These are phyloP conservation scores for Drosophila nikananu DNA, from an alignment of 1,140 invertebrate genomes.

Conservation along the genomic window DNA sequence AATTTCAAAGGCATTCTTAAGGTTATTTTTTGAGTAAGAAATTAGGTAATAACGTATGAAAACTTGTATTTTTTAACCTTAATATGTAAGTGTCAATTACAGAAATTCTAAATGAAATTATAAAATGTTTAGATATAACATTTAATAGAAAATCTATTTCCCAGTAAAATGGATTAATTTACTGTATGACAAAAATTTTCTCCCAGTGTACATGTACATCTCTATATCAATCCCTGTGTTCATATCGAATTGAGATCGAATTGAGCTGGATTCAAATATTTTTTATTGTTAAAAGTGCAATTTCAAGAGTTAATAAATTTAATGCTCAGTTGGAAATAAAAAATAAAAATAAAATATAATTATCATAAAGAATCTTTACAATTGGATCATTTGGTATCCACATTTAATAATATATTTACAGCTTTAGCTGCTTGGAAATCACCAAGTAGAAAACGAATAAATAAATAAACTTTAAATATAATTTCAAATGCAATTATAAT, in stretches of 20 bases:
- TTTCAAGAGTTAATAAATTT: background rate
- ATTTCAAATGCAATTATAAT: background rate
- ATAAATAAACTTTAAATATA: background rate
- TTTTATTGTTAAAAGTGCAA: background rate
- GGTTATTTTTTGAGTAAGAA: too few relatives aligned
- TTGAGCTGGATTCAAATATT: constrained; percentile 8
- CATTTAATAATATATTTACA: background rate
- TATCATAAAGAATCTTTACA: background rate
- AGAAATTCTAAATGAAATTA: too few relatives aligned
- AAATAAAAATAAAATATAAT: background rate
- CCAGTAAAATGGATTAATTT: background rate
- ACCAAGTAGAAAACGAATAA: background rate
- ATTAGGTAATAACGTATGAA: too few relatives aligned
- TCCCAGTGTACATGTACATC: constrained; percentile 14
- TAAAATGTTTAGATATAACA: too few relatives aligned
- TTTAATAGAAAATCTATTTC: background rate
- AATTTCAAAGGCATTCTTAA: too few relatives aligned
- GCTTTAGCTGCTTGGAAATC: background rate
- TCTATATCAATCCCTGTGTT: constrained; percentile 26
- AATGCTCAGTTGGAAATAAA: background rate
- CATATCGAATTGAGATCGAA: constrained; percentile 19
- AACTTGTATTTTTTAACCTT: too few relatives aligned
- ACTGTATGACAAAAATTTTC: background rate
- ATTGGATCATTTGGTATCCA: background rate
- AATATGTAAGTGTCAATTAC: too few relatives aligned